Evolutionary conservation across 2,113 vertebrate genomes (phyloP), one percentile per base, ranked within the genome.

Genomic region (Tichodroma muraria): DNA sequence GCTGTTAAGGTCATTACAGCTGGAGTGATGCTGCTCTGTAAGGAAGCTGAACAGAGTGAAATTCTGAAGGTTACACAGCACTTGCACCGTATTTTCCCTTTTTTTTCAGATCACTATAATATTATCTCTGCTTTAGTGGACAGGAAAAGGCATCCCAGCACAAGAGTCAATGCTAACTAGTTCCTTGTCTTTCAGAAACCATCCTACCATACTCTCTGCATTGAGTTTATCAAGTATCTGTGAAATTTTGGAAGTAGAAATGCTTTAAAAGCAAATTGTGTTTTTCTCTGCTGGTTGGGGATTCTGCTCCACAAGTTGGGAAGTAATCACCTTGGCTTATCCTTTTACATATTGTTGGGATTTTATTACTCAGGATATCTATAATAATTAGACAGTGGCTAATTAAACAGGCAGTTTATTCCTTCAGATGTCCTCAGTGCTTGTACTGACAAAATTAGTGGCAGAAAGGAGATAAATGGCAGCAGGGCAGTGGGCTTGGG

Each of bases 351-450:
- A 18, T 54, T 76, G 76, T 56, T 93, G 72, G 47, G 52, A 6
- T 82, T 89, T 92, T 89, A 79, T 88, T 61, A n/a, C 85, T 68
- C 19, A 85, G 64, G 85, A 50, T 86, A 71, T 86, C 76, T 71
- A 27, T 86, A 86, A 72, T 66, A 92, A 71, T 88, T 81, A 95
- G 61, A 20, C 38, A 59, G 76, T 21, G 0, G 35, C 80, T 96
- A 70, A 73, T 96, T 82, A 83, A 88, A n/a, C n/a, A 68, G 75
- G 49, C 38, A n/a, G 61, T 91, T 87, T 72, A 78, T 87, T 86
- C 60, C 85, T 81, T 92, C 60, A 19, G 69, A 84, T 89, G 66
- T 93, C 80, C 80, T 94, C 72, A 1, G 15, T 42, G 66, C 52
- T 72, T 64, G 54, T 86, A 63, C 87, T 93, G 92, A 79, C 40